Conservation (phyloP, 2,113 vertebrate genomes). For the Grallaria varia region DNA sequence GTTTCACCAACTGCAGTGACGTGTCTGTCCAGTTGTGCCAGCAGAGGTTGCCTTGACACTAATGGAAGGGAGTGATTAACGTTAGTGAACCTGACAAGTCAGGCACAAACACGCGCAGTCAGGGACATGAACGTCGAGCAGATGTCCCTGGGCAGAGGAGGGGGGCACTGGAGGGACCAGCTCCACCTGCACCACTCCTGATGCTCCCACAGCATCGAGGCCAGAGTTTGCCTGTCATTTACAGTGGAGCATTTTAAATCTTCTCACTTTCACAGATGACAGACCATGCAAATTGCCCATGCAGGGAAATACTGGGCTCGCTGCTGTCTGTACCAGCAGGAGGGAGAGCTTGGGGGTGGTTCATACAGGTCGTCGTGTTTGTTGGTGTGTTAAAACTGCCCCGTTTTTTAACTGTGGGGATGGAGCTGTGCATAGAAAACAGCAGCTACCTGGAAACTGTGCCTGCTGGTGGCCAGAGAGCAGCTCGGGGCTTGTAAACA, state of each 20-base stretch:
- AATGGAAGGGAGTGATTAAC: not conserved
- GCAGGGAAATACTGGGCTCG: not conserved
- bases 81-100: not conserved
- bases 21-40: not conserved
- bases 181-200: not conserved
- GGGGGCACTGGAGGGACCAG: not conserved
- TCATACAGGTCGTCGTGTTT: fast-evolving
- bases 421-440: not conserved
- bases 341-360: not conserved
- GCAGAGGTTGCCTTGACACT: not conserved
- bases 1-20: not conserved
- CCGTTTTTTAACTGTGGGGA: not conserved
- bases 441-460: not conserved
- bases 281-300: not conserved
- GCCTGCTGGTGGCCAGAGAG: fast-evolving
- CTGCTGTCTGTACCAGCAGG: not conserved
- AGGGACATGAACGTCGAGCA: not conserved
- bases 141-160: not conserved
- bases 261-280: not conserved
- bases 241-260: not conserved
- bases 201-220: not conserved
- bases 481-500: fast-evolving
- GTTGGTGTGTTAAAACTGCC: not conserved
- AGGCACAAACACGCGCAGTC: not conserved
- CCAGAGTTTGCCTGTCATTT: not conserved